Percentiles rank a stretch among this genome's conserved stretches.
phyloP scores from a whole-genome alignment of 1,140 invertebrate species.

The Nasonia longicornis region DNA sequence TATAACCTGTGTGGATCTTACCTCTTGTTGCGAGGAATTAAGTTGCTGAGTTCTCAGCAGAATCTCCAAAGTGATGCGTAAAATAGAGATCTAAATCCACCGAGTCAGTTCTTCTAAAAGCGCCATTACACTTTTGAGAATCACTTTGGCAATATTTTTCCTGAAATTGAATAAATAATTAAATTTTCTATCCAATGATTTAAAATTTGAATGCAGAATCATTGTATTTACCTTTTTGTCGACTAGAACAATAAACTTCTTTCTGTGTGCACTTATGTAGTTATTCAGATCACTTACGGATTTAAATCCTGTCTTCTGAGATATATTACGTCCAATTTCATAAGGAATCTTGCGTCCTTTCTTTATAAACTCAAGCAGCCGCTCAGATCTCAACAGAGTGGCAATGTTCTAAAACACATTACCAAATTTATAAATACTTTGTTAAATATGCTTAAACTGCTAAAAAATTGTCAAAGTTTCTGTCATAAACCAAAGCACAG shows the following conservation, averaged over 20 bases:
- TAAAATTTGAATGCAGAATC: background rate
- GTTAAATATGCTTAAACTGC: background rate
- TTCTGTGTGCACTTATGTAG: slow-evolving; percentile 29
- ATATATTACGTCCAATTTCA: slow-evolving; percentile 26
- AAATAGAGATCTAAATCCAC: slow-evolving; percentile 41
- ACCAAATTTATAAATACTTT: background rate
- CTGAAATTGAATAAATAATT: slow-evolving; percentile 20
- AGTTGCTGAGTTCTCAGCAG: background rate
- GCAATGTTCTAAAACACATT: slow-evolving; percentile 38
- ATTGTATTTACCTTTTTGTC: slow-evolving; percentile 31
- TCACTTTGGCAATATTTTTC: slow-evolving; percentile 30
- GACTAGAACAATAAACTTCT: slow-evolving; percentile 38
- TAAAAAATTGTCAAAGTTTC: too few species aligned
- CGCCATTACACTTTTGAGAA: slow-evolving; percentile 14
- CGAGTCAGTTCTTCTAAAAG: slow-evolving; percentile 24
- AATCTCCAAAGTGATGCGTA: slow-evolving; percentile 25
- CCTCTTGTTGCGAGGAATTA: background rate
- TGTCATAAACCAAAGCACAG: too few species aligned
- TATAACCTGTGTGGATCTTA: slow-evolving; percentile 14
- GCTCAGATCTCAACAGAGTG: slow-evolving; percentile 32
- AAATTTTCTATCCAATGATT: background rate
- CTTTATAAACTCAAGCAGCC: slow-evolving; percentile 25
- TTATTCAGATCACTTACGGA: slow-evolving; percentile 34
- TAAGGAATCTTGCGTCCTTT: slow-evolving; percentile 35
- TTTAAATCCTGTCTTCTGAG: slow-evolving; percentile 35